Evolutionary conservation across 2,113 vertebrate genomes (phyloP), one percentile per base, ranked within the genome.

Genomic region (Pheucticus melanocephalus): DNA sequence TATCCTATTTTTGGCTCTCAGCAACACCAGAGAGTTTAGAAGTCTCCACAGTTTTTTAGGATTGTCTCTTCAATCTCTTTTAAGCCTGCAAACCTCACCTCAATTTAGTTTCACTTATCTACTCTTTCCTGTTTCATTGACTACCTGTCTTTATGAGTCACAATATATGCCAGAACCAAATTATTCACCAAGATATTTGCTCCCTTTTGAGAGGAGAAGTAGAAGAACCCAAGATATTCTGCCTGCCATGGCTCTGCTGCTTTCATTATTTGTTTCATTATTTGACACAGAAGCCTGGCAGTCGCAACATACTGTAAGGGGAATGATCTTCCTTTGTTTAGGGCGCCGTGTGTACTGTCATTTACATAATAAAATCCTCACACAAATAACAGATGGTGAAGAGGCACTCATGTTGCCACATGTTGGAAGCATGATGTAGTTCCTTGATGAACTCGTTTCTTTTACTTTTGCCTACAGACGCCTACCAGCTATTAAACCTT

Each of bases 301-400:
- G 96, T 91, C 70, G 1, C 94, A 96, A 89, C 97, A 97, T 77
- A 59, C 66, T 94, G 90, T 78, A 91, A 91, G 35, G 95, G 93
- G 97, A 98, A 96, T 95, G 31, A 96, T 97, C 97, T 95, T 90
- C 97, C 97, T 98, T 98, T 98, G 97, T 98, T 98, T 97, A 86
- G 96, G 97, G 96, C 0, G 40, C 97, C 96, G 84, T 97, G 97
- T 97, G 97, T 97, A 97, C 90, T 17, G 25, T 96, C 96, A 98
- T 98, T 98, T 98, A 97, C 98, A 98, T 98, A 98, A 98, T 98
- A 98, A 98, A 98, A 98, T 97, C 97, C 97, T 97, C 95, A 97
- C 95, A 97, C 95, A 98, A 98, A 98, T 98, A 98, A 98, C 98
- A 98, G 98, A 98, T 98, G 98, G 98, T 96, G 93, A 98, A 97